phyloP scores from a whole-genome alignment of 1,140 invertebrate species.

The Diorhabda elongata region DNA sequence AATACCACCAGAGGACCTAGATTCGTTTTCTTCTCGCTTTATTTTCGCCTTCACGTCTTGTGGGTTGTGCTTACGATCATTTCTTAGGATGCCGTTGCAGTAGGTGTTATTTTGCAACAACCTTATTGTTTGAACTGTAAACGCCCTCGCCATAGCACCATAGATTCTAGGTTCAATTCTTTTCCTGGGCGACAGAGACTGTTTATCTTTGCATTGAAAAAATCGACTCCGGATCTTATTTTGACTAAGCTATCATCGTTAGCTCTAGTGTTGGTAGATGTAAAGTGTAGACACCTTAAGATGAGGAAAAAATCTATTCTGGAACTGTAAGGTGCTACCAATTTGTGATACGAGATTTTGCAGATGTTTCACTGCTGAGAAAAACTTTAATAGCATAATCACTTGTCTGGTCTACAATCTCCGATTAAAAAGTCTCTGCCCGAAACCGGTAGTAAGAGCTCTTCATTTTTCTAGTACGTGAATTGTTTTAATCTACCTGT shows the following conservation, averaged over 20 bases:
- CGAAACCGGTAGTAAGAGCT: slow-evolving; percentile 15
- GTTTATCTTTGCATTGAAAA: slow-evolving; percentile 22
- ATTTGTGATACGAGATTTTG: slow-evolving; percentile 17
- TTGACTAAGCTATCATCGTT: slow-evolving; percentile 15
- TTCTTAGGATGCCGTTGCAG: slow-evolving; percentile 38
- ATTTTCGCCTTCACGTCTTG: slow-evolving; percentile 28
- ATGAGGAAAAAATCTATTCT: slow-evolving; percentile 18
- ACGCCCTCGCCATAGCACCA: slow-evolving; percentile 20
- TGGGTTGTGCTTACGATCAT: slow-evolving; percentile 36
- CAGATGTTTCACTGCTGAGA: slow-evolving; percentile 15
- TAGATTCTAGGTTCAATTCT: slow-evolving; percentile 21
- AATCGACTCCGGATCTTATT: slow-evolving; percentile 21
- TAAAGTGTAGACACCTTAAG: slow-evolving; percentile 20
- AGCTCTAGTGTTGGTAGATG: slow-evolving; percentile 5
- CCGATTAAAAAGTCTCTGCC: slow-evolving; percentile 10
- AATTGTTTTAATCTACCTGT: slow-evolving; percentile 15
- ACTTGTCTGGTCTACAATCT: slow-evolving; percentile 16
- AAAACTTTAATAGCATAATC: slow-evolving; percentile 16
- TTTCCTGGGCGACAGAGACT: slow-evolving; percentile 17
- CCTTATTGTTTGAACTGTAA: slow-evolving; percentile 23
- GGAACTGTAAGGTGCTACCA: slow-evolving; percentile 29
- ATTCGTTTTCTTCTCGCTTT: slow-evolving; percentile 38
- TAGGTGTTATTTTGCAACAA: slow-evolving; percentile 37
- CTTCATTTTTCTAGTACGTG: slow-evolving; percentile 13
- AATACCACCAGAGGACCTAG: slow-evolving; percentile 11